Evolutionary conservation across 1,140 invertebrate species (phyloP).

Genomic region (Chelonus insularis): DNA sequence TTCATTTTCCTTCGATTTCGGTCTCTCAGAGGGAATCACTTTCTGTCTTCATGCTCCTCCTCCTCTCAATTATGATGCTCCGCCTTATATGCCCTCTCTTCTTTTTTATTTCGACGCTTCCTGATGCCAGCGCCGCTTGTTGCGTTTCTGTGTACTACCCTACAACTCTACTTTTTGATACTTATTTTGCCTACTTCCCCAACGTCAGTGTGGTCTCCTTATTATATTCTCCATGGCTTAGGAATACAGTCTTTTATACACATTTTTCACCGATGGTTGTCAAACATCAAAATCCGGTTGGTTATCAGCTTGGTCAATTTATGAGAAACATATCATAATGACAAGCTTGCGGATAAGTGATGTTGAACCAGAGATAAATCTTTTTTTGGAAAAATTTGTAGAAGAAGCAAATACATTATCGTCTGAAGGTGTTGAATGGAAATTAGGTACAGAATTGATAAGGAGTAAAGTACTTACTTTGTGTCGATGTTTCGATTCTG

Average conservation of each 20-base stretch:
- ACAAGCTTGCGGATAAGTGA: conserved; percentile 22
- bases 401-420: conserved; percentile 24
- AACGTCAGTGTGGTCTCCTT: too few species aligned
- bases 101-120: too few species aligned
- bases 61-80: too few species aligned
- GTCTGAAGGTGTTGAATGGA: conserved; percentile 27
- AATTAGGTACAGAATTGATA: conserved; percentile 6
- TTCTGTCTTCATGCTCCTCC: too few species aligned
- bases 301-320: conserved; percentile 28
- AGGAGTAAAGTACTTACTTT: conserved; percentile 25
- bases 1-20: too few species aligned
- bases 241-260: conserved; percentile 26
- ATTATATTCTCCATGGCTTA: too few species aligned
- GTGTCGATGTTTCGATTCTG: conserved; percentile 27
- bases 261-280: conserved; percentile 29
- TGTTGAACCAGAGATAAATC: conserved; percentile 27
- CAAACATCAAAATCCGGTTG: conserved; percentile 28
- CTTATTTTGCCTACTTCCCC: too few species aligned
- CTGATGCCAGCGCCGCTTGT: too few species aligned
- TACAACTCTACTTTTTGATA: too few species aligned
- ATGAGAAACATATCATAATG: conserved; percentile 26
- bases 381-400: conserved; percentile 27
- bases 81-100: too few species aligned
- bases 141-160: too few species aligned
- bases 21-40: too few species aligned